Evolutionary conservation across 2,113 vertebrate species (phyloP).

Genomic region (Eidolon helvum): DNA sequence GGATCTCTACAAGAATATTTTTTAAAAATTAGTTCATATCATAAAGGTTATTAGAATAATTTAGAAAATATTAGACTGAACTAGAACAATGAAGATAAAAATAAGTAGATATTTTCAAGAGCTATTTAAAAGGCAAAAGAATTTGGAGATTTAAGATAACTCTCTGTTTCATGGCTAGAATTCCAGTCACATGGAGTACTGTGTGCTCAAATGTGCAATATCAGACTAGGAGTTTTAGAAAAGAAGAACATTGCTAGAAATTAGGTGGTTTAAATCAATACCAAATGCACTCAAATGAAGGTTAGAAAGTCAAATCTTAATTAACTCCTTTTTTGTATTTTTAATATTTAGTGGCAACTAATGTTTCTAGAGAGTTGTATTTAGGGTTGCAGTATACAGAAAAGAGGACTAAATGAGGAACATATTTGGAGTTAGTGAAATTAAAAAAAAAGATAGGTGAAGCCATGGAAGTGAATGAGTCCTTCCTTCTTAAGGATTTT

Average conservation of each 20-base stretch:
- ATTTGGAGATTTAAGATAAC: neutral
- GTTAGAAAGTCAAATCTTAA: neutral
- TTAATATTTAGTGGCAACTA: neutral
- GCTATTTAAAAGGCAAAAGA: neutral
- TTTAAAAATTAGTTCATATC: neutral
- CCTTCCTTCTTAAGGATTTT: neutral
- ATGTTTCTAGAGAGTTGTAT: neutral
- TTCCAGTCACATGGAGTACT: neutral
- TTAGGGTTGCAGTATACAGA: neutral
- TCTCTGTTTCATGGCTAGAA: neutral
- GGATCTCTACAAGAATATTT: neutral
- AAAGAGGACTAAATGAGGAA: neutral
- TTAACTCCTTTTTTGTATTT: neutral
- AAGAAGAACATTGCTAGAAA: neutral
- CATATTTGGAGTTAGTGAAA: neutral
- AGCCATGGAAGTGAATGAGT: neutral
- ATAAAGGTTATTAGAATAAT: neutral
- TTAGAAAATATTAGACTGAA: neutral
- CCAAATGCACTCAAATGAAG: neutral
- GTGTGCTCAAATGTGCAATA: neutral
- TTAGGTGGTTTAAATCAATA: neutral
- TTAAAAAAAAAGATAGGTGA: neutral
- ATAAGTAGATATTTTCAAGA: neutral
- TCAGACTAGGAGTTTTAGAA: neutral
- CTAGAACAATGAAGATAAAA: neutral